Evolutionary conservation across 2,113 vertebrate genomes (phyloP).

Genomic region (Anseranas semipalmata): DNA sequence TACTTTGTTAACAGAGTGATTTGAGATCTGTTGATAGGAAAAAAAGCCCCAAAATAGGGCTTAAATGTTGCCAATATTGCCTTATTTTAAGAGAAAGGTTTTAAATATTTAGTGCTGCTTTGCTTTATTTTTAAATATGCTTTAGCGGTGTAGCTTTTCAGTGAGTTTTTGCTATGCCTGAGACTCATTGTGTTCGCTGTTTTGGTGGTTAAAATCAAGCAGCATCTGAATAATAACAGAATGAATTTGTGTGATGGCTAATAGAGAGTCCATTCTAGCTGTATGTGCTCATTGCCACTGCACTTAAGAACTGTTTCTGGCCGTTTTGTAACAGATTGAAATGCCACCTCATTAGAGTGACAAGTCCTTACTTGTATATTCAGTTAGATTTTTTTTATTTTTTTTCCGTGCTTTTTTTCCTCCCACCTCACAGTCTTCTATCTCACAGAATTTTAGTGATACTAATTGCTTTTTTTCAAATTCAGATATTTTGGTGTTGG

Average conservation of each 20-base stretch:
- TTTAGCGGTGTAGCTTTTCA: fast-evolving
- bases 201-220: background rate
- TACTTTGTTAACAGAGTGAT: background rate
- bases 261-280: background rate
- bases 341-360: background rate
- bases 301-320: background rate
- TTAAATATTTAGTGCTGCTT: background rate
- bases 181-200: background rate
- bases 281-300: background rate
- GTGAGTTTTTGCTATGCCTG: background rate
- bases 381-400: background rate
- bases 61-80: background rate
- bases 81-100: background rate
- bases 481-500: background rate
- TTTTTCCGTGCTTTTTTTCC: background rate
- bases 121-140: background rate
- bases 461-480: background rate
- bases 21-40: background rate
- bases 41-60: background rate
- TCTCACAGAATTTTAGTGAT: background rate
- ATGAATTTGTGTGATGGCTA: background rate
- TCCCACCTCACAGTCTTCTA: background rate
- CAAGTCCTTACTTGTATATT: background rate
- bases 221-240: background rate
- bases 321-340: background rate